Evolutionary conservation across 2,113 vertebrate genomes (phyloP).

Genomic region (Salvelinus fontinalis): DNA sequence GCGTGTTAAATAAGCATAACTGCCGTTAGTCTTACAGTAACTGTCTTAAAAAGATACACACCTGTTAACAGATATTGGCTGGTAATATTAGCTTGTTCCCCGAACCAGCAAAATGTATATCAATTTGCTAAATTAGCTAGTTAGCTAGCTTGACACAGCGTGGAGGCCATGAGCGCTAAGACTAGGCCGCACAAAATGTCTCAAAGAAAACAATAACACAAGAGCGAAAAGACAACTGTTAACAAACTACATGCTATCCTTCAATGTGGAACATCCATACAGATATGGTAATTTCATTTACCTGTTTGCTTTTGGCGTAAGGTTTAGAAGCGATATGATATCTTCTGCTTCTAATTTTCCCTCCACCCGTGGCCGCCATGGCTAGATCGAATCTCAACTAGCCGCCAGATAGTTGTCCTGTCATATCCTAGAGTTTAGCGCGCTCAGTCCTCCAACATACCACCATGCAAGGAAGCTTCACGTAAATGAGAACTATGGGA

Average conservation of each 20-base stretch:
- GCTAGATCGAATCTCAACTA: constrained; percentile 71
- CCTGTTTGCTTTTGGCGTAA: constrained; percentile 83
- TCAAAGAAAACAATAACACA: constrained; percentile 70
- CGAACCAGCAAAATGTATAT: not conserved
- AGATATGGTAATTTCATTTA: constrained; percentile 49
- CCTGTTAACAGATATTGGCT: not conserved
- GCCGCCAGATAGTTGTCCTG: constrained; percentile 77
- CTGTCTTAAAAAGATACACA: too few relatives aligned
- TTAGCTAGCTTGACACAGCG: constrained; percentile 53
- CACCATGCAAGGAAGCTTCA: constrained; percentile 17
- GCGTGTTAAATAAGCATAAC: too few relatives aligned
- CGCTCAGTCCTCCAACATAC: constrained; percentile 14
- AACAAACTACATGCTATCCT: too few relatives aligned
- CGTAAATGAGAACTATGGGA: constrained; percentile 55
- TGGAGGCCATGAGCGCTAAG: constrained; percentile 69
- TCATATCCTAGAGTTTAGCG: constrained; percentile 25
- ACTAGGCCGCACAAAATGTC: constrained; percentile 71
- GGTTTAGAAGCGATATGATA: constrained; percentile 83
- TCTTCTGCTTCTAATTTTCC: constrained; percentile 86
- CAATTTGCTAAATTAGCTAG: constrained; percentile 8
- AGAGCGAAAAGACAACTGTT: constrained; percentile 11
- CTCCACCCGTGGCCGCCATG: constrained; percentile 84
- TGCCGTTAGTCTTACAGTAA: too few relatives aligned
- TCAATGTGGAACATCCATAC: not conserved
- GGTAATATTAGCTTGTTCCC: not conserved